Percentiles rank a stretch among this genome's conserved stretches.
These are phyloP conservation scores for Rhogogaster chlorosoma DNA, from an alignment of 2,888 invertebrate genomes.

Conservation along the genomic window DNA sequence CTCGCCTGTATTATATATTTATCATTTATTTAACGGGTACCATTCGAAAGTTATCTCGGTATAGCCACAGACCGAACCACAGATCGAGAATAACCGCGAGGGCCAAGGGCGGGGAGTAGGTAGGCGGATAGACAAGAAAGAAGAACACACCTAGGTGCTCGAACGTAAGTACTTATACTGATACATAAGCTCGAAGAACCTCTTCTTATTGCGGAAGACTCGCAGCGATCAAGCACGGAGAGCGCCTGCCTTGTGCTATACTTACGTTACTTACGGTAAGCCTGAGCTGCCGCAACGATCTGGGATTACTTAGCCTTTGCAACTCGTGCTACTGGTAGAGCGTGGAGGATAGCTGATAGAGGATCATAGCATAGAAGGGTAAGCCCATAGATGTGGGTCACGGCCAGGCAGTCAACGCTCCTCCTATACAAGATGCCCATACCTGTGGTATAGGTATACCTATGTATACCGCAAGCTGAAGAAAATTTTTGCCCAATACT, in stretches of 20 bases:
- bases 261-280: conserved; percentile 33
- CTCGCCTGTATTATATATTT: conserved; percentile 10
- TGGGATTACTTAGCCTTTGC: conserved; percentile 34
- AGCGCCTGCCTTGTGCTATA: conserved; percentile 8
- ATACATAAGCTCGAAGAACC: conserved; percentile 4
- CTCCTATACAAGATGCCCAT: conserved; percentile 52
- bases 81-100: conserved; percentile 19
- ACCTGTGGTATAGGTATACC: neutral
- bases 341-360: conserved; percentile 24
- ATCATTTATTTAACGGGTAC: conserved; percentile 22
- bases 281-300: conserved; percentile 7
- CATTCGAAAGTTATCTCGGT: conserved; percentile 28
- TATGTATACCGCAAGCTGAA: neutral
- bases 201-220: conserved; percentile 33
- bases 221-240: neutral
- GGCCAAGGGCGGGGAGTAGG: conserved; percentile 31
- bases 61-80: neutral
- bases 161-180: neutral
- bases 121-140: neutral
- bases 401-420: conserved; percentile 62
- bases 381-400: conserved; percentile 61
- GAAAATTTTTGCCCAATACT: neutral
- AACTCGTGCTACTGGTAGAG: conserved; percentile 6
- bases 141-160: conserved; percentile 24
- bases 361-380: conserved; percentile 56